Base-by-base conservation (phyloP, 2,113 vertebrate species). In the Thalassarche chlororhynchos region DNA sequence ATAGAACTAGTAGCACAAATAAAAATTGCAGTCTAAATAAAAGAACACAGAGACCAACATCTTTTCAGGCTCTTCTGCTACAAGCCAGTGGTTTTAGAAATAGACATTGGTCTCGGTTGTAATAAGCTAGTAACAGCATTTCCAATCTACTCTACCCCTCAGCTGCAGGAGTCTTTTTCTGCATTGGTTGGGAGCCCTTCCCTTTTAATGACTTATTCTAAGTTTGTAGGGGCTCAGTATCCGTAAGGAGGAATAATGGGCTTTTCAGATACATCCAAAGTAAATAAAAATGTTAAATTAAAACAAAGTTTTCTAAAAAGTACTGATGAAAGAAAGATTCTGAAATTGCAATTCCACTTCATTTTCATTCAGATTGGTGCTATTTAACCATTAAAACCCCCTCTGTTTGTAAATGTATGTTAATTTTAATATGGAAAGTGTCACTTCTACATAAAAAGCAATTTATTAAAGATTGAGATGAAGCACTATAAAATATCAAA, bases 91-190 rank as follows among this genome's bases (percentile, higher is more conserved):
- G 46, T 8, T 66, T 74, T 31, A 31, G 85, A 60, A 28, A 12
- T 6, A 28, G 29, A 0, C 64, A 2, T 4, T 4, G 38, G 44
- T 49, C 64, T 34, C 31, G 12, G 62, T 8, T 8, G 7, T 7
- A 12, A 12, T 1, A 8, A 71, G 52, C 23, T 6, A 20, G 20
- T 3, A 8, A 5, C 20, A 38, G 66, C 5, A 24, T 20, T 47
- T 12, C 42, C n/a, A 40, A 0, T 0, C 23, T 26, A 4, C 15
- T 14, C 54, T n/a, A 3, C 23, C 18, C 24, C 18, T 3, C 17
- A 11, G 8, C 70, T 60, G 25, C 47, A 38, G 62, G 16, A 26
- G 52, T 0, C 68, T 26, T 32, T 25, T 5, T 8, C n/a, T 34
- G 5, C 24, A 0, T 62, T 10, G 60, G 21, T 3, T 23, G 66